Conservation (phyloP, 2,797 vertebrate genomes). For the Jordanella pulchra region DNA sequence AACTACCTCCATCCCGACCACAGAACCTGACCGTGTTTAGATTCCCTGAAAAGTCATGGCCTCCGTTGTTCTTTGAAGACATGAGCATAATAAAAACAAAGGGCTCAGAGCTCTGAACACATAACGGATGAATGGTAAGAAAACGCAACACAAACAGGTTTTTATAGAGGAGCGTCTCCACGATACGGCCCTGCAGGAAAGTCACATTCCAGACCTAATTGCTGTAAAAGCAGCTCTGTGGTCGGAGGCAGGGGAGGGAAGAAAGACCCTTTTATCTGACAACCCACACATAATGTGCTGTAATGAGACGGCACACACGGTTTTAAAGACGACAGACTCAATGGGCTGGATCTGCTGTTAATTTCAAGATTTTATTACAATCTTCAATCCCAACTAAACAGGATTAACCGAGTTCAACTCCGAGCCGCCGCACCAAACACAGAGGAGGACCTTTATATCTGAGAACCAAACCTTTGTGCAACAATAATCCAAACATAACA, state of each 20-base stretch:
- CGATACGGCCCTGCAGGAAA: conserved; percentile 49
- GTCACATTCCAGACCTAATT: conserved; percentile 62
- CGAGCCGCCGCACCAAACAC: too few species aligned
- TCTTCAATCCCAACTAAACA: neutral
- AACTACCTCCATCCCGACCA: neutral
- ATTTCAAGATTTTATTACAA: neutral
- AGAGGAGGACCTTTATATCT: too few species aligned
- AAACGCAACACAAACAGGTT: conserved; percentile 7
- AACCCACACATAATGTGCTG: conserved; percentile 7
- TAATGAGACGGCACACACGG: conserved; percentile 10
- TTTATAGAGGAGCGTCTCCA: conserved; percentile 37
- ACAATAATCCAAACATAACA: too few species aligned
- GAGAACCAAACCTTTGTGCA: too few species aligned
- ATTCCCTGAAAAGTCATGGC: neutral
- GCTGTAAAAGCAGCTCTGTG: conserved; percentile 51
- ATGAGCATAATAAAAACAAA: neutral
- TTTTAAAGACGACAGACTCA: neutral
- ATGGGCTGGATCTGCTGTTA: neutral
- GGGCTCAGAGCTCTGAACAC: neutral
- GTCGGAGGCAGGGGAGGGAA: conserved; percentile 34
- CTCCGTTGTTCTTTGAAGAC: neutral
- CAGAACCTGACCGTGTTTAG: neutral
- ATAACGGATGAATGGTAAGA: conserved; percentile 3
- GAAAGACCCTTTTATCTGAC: conserved; percentile 49
- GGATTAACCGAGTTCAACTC: neutral